These are phyloP conservation scores for Agrilus biguttatus DNA, from an alignment of 2,888 invertebrate genomes.

Conservation along the genomic window DNA sequence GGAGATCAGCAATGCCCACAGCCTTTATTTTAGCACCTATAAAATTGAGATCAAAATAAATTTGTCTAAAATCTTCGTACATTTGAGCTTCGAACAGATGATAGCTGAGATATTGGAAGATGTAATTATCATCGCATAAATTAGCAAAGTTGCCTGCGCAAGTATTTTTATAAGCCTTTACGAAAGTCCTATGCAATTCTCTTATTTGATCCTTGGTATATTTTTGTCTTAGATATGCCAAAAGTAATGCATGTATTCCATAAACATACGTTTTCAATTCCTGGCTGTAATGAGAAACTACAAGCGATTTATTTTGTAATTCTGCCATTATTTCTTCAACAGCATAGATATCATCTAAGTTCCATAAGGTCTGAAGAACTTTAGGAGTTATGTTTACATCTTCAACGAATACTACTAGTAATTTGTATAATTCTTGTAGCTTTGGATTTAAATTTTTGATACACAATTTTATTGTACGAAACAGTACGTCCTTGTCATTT, in stretches of 20 bases:
- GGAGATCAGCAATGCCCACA: slow-evolving; percentile 53
- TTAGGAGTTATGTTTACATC: slow-evolving; percentile 41
- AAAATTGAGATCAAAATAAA: slow-evolving; percentile 55
- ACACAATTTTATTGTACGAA: slow-evolving; percentile 43
- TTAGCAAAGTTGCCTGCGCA: slow-evolving; percentile 38
- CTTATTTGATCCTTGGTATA: slow-evolving; percentile 30
- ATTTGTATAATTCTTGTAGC: slow-evolving; percentile 39
- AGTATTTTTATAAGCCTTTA: slow-evolving; percentile 40
- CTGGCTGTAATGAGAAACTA: slow-evolving; percentile 46
- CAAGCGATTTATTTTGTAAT: slow-evolving; percentile 50
- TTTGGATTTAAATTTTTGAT: slow-evolving; percentile 40
- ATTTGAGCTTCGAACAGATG: slow-evolving; percentile 45
- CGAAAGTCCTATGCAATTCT: slow-evolving; percentile 40
- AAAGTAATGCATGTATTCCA: slow-evolving; percentile 54
- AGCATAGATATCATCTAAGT: slow-evolving; percentile 32
- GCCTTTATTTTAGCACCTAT: slow-evolving; percentile 53
- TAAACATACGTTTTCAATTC: slow-evolving; percentile 48
- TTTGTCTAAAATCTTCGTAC: slow-evolving; percentile 39
- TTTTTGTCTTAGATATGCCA: slow-evolving; percentile 43
- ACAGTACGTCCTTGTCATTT: slow-evolving; percentile 16
- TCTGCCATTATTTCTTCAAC: slow-evolving; percentile 50
- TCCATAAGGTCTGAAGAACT: slow-evolving; percentile 36
- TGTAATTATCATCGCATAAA: slow-evolving; percentile 57
- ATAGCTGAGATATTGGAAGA: slow-evolving; percentile 56
- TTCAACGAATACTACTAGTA: slow-evolving; percentile 50